Evolutionary conservation across 2,888 invertebrate species (phyloP), one percentile per base, ranked within the genome.

Genomic region (Congeria kusceri): DNA sequence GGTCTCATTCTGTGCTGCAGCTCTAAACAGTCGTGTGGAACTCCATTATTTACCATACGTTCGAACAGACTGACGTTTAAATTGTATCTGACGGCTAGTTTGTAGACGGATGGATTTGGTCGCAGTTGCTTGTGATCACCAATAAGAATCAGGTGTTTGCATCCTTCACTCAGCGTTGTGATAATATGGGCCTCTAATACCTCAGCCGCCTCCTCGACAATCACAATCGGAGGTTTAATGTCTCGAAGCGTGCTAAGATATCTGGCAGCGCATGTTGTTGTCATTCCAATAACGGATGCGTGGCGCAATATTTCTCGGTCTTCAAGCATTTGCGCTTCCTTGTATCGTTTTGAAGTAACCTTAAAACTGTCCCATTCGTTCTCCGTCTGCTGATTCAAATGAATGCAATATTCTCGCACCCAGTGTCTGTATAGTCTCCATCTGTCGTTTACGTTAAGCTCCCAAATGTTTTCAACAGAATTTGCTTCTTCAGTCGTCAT

Each of bases 171-270:
- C 23, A 98, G 94, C 0, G 97, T 96, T 0, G 96, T 96, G 0
- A 97, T 94, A 13, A 97, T 95, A 90, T 98, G 97, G 0, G 96
- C 95, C 92, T 98, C 98, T 44, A 97, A 93, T 0, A 97, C 96
- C 94, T 97, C 97, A 0, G 97, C 97, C 0, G 97, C 97, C 94
- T 98, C 98, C 93, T 98, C 98, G 1, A 98, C 96, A 23, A 95
- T 91, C 15, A 94, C 91, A 59, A 94, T 92, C 44, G 88, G 87
- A 9, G 94, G 93, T 20, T 90, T 83, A 29, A 94, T 88, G 27
- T 87, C 82, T 68, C 87, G 88, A 28, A 92, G 84, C 4, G 92
- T 72, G 5, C 80, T 58, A 25, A 88, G 89, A 71, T 91, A 92
- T 32, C 89, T 78, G 3, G 92, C 92, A 27, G 93, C 92, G 13